phyloP scores from a whole-genome alignment of 2,888 invertebrate species.

The Deilephila elpenor region DNA sequence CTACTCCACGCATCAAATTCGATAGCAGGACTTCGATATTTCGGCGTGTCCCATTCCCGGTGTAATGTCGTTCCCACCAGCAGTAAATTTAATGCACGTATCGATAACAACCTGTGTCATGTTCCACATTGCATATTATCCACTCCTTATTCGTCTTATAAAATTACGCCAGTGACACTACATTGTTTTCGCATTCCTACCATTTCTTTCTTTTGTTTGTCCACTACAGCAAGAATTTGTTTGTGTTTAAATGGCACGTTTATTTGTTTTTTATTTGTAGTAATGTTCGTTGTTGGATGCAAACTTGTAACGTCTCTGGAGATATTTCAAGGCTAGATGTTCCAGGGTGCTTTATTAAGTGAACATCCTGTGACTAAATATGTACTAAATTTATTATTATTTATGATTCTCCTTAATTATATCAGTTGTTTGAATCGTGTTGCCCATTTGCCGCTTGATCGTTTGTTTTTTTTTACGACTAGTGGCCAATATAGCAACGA shows the following conservation, averaged over 20 bases:
- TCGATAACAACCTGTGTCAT: not conserved
- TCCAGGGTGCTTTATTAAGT: too few species aligned
- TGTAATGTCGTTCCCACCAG: not conserved
- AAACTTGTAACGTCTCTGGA: too few species aligned
- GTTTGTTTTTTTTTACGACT: too few species aligned
- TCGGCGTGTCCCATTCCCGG: not conserved
- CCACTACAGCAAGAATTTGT: not conserved
- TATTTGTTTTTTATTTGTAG: too few species aligned
- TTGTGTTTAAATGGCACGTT: not conserved
- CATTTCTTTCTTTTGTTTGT: not conserved
- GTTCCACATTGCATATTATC: not conserved
- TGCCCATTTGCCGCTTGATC: too few species aligned
- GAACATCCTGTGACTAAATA: too few species aligned
- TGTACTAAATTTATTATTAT: too few species aligned
- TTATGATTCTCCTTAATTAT: too few species aligned
- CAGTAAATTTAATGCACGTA: conserved; percentile 2
- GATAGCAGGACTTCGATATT: conserved; percentile 1
- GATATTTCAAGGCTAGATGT: too few species aligned
- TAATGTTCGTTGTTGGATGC: too few species aligned
- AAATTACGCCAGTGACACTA: not conserved
- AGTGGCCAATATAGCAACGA: too few species aligned
- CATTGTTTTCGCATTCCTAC: not conserved
- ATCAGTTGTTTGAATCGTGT: too few species aligned
- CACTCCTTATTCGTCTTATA: not conserved
- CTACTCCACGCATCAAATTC: not conserved